These are phyloP conservation scores for Paradisaea rubra DNA, from an alignment of 2,113 vertebrate genomes.

Conservation along the genomic window DNA sequence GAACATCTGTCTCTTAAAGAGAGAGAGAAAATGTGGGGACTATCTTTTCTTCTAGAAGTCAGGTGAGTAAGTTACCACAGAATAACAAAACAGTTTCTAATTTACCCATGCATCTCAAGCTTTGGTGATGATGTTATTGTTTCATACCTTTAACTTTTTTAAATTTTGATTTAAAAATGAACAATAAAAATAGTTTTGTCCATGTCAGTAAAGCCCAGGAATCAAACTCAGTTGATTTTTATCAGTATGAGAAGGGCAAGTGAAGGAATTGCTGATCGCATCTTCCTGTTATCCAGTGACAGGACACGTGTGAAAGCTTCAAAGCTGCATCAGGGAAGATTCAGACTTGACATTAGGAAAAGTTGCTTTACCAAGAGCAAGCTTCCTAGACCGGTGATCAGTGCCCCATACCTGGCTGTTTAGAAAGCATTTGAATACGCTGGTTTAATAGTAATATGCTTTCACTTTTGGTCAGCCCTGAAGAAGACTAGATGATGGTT, in stretches of 20 bases:
- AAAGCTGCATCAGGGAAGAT: neutral
- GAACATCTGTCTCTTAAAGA: neutral
- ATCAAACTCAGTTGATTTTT: neutral
- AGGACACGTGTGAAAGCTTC: fast-evolving
- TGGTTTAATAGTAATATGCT: neutral
- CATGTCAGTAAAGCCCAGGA: neutral
- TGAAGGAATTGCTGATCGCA: neutral
- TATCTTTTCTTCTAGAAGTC: neutral
- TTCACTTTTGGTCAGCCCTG: neutral
- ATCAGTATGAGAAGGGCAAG: neutral
- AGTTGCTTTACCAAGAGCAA: neutral
- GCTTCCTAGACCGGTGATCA: neutral
- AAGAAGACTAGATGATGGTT: neutral
- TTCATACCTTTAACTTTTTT: neutral
- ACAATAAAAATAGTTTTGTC: neutral
- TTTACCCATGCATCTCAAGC: neutral
- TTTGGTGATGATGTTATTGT: neutral
- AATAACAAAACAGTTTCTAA: neutral
- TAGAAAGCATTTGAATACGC: neutral
- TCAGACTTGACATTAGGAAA: neutral
- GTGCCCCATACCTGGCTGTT: neutral
- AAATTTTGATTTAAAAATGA: neutral
- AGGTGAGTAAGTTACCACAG: neutral
- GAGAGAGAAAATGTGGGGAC: neutral
- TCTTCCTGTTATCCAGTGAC: neutral